Conservation (phyloP, 2,797 vertebrate species). For the Rhinatrema bivittatum region DNA sequence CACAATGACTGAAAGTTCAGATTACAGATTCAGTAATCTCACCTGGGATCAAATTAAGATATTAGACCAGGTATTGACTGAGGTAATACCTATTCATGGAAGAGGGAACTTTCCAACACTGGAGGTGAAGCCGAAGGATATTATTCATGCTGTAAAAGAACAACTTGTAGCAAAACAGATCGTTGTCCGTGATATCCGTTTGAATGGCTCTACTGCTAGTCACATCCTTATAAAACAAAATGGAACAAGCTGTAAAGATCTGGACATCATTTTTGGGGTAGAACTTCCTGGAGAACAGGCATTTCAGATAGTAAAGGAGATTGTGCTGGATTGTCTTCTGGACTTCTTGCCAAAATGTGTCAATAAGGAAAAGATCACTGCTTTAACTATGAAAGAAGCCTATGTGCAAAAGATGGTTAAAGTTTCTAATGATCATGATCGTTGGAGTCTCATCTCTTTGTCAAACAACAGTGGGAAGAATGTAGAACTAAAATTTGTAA, state of each 20-base stretch:
- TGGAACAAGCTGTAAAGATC: slow-evolving; percentile 87
- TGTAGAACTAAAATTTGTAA: slow-evolving; percentile 92
- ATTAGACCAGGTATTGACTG: slow-evolving; percentile 84
- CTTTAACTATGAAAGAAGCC: slow-evolving; percentile 85
- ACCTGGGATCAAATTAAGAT: slow-evolving; percentile 82
- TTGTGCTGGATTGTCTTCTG: slow-evolving; percentile 78
- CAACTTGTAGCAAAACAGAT: slow-evolving; percentile 78
- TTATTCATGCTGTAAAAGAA: slow-evolving; percentile 79
- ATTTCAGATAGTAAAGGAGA: slow-evolving; percentile 89
- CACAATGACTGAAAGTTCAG: slow-evolving; percentile 74
- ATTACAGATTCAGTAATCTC: slow-evolving; percentile 82
- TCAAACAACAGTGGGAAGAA: slow-evolving; percentile 96
- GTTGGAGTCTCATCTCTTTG: slow-evolving; percentile 95
- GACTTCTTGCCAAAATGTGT: slow-evolving; percentile 85
- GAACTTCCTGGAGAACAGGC: slow-evolving; percentile 80
- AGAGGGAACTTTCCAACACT: slow-evolving; percentile 92
- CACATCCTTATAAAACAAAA: slow-evolving; percentile 84
- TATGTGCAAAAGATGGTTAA: slow-evolving; percentile 99
- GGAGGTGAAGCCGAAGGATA: slow-evolving; percentile 86
- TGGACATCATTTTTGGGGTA: slow-evolving; percentile 92
- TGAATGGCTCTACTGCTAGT: slow-evolving; percentile 93
- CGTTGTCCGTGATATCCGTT: slow-evolving; percentile 73
- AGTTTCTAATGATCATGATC: slow-evolving; percentile 81
- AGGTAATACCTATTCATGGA: slow-evolving; percentile 88
- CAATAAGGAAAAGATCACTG: slow-evolving; percentile 89